Base-by-base conservation (phyloP, 2,888 invertebrate genomes). In the Chloromyia formosa region DNA sequence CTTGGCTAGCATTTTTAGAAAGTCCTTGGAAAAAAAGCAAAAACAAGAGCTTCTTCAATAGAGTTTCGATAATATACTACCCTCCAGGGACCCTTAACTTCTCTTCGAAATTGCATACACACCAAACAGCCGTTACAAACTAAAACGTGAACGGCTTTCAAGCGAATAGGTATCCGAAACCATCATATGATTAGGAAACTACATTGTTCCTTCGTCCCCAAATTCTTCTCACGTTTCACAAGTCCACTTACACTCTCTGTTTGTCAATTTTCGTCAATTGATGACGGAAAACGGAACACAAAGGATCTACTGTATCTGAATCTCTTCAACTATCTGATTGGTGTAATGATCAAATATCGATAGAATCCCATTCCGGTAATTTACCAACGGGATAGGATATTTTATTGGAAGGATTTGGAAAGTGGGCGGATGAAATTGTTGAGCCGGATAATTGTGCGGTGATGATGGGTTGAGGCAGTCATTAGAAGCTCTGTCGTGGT, bases 161-260 rank as follows among this genome's bases (percentile, higher is more conserved):
- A 5, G 10, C 4, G n/a, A n/a, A n/a, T 12, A 54, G 16, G 54
- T 16, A 10, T 16, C 4, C 10, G 7, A 12, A 40, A 22, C 66
- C 66, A 68, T 68, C 66, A 68, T 23, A 35, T 68, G 66, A 68
- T 68, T 68, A 69, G 69, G 16, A n/a, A 54, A 69, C 14, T 69
- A 27, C 22, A 69, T 69, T 54, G 54, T 69, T 56, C 23, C 54
- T 20, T 40, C n/a, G n/a, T n/a, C 54, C 54, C 56, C 56, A 56
- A 16, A 69, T 54, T 69, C 69, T 4, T 12, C 54, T 54, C 69
- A 69, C 69, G 69, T 69, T 56, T 16, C 23, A 12, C 56, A 27
- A 69, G 69, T 54, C 69, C 69, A 69, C 69, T 69, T 69, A 64
- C 64, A 64, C 45, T 45, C 42, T 54, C 35, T 69, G 69, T 69